These are phyloP conservation scores for Lepidotrigona ventralis DNA, from an alignment of 1,140 invertebrate species.

Conservation along the genomic window DNA sequence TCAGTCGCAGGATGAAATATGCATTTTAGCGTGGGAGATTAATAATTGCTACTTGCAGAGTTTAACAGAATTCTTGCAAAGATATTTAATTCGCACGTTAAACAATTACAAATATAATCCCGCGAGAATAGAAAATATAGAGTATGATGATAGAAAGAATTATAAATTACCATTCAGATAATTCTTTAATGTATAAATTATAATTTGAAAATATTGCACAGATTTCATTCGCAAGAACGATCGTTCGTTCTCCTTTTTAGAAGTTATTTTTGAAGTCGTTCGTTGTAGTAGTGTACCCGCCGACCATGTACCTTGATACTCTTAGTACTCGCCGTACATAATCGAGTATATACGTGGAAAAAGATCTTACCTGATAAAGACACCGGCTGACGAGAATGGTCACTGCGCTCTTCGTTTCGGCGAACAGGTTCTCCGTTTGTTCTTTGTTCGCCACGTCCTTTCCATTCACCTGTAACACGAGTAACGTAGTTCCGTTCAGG, in stretches of 20 bases:
- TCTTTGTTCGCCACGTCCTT: conserved; percentile 82
- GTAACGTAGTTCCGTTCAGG: not conserved
- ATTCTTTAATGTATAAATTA: too few relatives aligned
- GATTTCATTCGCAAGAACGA: not conserved
- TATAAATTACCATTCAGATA: too few relatives aligned
- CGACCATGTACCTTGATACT: not conserved
- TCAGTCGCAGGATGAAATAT: too few relatives aligned
- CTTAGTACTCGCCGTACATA: not conserved
- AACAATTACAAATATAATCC: too few relatives aligned
- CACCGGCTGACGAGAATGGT: conserved; percentile 82
- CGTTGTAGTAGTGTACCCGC: not conserved
- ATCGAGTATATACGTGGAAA: not conserved
- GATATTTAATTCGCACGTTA: too few relatives aligned
- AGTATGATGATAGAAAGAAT: too few relatives aligned
- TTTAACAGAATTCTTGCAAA: too few relatives aligned
- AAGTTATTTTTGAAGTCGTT: not conserved
- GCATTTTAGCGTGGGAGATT: too few relatives aligned
- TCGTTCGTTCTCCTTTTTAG: not conserved
- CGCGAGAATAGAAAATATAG: too few relatives aligned
- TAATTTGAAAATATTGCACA: not conserved
- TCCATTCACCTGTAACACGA: conserved; percentile 78
- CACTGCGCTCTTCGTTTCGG: conserved; percentile 80
- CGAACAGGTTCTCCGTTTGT: conserved; percentile 81
- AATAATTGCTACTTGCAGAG: too few relatives aligned
- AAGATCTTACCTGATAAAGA: conserved; percentile 78